Evolutionary conservation across 2,888 invertebrate genomes (phyloP).

Genomic region (Cryptus viduatorius): DNA sequence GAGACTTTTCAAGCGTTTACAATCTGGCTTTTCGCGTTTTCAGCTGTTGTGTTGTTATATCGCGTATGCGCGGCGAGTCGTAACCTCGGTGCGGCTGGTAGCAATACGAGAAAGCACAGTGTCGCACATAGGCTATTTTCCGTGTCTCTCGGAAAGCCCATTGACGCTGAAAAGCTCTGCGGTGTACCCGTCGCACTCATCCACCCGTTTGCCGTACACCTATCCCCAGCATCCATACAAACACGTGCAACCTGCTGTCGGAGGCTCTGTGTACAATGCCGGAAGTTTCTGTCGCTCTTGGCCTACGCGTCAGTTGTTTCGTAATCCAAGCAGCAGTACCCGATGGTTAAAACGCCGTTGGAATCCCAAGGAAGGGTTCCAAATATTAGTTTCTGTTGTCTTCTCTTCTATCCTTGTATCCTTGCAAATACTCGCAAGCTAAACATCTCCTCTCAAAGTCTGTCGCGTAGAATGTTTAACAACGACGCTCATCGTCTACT

Average conservation of each 20-base stretch:
- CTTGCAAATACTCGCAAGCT: neutral
- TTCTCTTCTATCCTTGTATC: neutral
- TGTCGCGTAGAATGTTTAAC: neutral
- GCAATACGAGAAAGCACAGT: constrained; percentile 1
- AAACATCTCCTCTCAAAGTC: neutral
- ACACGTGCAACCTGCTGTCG: constrained; percentile 24
- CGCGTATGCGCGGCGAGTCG: neutral
- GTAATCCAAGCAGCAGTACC: constrained; percentile 16
- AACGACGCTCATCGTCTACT: neutral
- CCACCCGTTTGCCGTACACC: constrained; percentile 1
- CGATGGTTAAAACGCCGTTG: neutral
- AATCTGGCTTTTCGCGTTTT: constrained; percentile 36
- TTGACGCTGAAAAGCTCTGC: constrained; percentile 43
- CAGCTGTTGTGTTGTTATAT: neutral
- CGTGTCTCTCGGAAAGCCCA: constrained; percentile 12
- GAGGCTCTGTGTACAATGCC: constrained; percentile 13
- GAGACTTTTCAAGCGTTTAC: constrained; percentile 41
- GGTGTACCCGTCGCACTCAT: constrained; percentile 24
- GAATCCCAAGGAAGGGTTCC: neutral
- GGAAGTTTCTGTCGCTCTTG: constrained; percentile 29
- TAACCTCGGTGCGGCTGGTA: neutral
- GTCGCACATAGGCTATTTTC: constrained; percentile 6
- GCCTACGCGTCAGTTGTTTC: constrained; percentile 34
- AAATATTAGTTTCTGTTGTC: constrained; percentile 10
- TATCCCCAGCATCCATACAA: constrained; percentile 4